Evolutionary conservation across 2,888 invertebrate genomes (phyloP), one percentile per base, ranked within the genome.

Genomic region (Amiota mariae): DNA sequence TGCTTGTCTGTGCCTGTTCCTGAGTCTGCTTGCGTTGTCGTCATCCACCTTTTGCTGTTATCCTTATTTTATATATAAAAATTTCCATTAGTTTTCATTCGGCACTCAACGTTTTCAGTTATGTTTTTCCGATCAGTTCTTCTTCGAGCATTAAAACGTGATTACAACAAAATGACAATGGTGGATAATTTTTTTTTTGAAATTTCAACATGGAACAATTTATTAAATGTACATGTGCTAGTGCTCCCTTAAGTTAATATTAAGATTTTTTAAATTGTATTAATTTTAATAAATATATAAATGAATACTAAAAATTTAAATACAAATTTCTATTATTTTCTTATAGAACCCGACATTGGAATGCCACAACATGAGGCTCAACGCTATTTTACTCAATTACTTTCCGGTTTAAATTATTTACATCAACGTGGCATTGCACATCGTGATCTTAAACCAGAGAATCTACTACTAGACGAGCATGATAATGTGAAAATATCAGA

Each of bases 361-460:
- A 97, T 98, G 96, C 91, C 94, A 24, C 92, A 92, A 74, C 90
- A 90, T 76, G 92, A 93, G 86, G 98, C 98, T 61, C 96, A 97
- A 86, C 93, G 93, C 82, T 98, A 95, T 90, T 98, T 98, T 91
- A 93, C 92, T 76, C 97, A 98, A 89, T 91, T 99, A 73, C 92
- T 98, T 76, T 91, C 91, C 77, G 99, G 98, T 24, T 93, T 99
- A 77, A 93, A 94, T 81, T 99, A 97, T 91, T 91, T 99, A 84
- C 98, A 99, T 90, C 91, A 91, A 72, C 93, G 93, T 85, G 98
- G 98, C 76, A 94, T 99, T 71, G 95, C 97, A 12, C 98, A 99
- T 91, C 92, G 99, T 82, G 99, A 99, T 91, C 91, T 99, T 79
- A 99, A 99, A 90, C 99, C 99, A 0, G 99, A 99, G 91, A 99